Evolutionary conservation across 2,888 invertebrate species (phyloP), one percentile per base, ranked within the genome.

Genomic region (Ormyrus pomaceus): DNA sequence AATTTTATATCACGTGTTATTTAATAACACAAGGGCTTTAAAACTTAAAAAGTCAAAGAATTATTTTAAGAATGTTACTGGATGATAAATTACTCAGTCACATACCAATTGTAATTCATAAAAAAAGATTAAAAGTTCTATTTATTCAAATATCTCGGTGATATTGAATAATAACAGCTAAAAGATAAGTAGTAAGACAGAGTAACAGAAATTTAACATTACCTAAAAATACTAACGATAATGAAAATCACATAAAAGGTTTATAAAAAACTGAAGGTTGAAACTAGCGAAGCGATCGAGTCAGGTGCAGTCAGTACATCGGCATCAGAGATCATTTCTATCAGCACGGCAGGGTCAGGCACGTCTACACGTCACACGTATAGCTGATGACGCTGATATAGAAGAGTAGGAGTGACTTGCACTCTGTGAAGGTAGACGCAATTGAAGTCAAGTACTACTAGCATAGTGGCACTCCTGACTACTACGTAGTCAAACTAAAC

Each of bases 201-300:
- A 61, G 69, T 45, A n/a, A 10, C 11, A 46, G n/a, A 51, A 13
- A n/a, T 5, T 53, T 59, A 51, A 19, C 6, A 75, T 75, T 34
- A 79, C 70, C 75, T 75, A 79, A 71, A 79, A 55, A 71, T 79
- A 75, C 65, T 71, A 79, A 75, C 48, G 13, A 48, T 45, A 68
- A 66, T 45, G 10, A 79, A 79, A 73, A 59, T 75, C 61, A 75
- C 75, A 79, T 75, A 13, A 50, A 68, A 34, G 34, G 65, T 53
- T 64, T 75, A 66, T 59, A 75, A 79, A 75, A 34, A 75, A 66
- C 70, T 75, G 58, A 70, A 79, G 59, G 53, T n/a, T 59, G 10
- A 53, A 78, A 73, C 51, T 56, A 65, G 58, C 59, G 51, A 58
- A 59, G 70, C 75, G 56, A 72, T 46, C 58, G 69, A 48, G 69